phyloP scores from a whole-genome alignment of 2,113 vertebrate species.

The Antigone vipio region DNA sequence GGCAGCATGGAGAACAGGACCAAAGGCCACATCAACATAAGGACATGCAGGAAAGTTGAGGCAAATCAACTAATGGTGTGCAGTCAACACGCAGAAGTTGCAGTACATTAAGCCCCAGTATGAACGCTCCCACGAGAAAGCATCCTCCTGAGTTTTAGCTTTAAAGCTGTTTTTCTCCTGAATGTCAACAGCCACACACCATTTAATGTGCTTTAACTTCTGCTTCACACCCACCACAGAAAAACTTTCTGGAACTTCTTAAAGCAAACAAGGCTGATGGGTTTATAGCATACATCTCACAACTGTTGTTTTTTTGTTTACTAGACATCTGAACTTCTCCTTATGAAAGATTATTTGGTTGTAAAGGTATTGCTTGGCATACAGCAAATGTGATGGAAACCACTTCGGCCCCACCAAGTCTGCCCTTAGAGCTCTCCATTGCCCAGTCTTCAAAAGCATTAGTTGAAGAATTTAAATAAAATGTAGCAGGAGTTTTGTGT shows the following conservation, averaged over 20 bases:
- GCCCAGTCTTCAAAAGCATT: not conserved
- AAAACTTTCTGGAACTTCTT: not conserved
- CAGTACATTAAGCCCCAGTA: not conserved
- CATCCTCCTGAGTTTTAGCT: not conserved
- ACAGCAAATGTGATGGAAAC: not conserved
- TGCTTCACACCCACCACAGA: not conserved
- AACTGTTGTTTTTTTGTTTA: not conserved
- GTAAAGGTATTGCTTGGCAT: not conserved
- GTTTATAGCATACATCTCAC: not conserved
- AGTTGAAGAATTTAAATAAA: not conserved
- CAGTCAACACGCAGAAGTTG: fast-evolving
- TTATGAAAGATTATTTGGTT: not conserved
- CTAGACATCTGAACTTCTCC: no score
- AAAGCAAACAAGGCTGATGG: not conserved
- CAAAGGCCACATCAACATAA: not conserved
- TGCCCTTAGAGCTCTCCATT: not conserved
- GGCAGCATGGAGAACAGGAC: not conserved
- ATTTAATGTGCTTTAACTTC: not conserved
- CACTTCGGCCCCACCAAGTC: fast-evolving
- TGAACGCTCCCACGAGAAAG: not conserved
- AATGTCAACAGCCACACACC: not conserved
- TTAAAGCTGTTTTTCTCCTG: not conserved
- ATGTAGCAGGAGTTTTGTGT: not conserved
- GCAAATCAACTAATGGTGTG: not conserved
- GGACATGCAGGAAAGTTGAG: not conserved